Percentiles rank a stretch among this genome's conserved stretches.
These are phyloP conservation scores for Heterochromis multidens DNA, from an alignment of 2,113 vertebrate genomes.

Conservation along the genomic window DNA sequence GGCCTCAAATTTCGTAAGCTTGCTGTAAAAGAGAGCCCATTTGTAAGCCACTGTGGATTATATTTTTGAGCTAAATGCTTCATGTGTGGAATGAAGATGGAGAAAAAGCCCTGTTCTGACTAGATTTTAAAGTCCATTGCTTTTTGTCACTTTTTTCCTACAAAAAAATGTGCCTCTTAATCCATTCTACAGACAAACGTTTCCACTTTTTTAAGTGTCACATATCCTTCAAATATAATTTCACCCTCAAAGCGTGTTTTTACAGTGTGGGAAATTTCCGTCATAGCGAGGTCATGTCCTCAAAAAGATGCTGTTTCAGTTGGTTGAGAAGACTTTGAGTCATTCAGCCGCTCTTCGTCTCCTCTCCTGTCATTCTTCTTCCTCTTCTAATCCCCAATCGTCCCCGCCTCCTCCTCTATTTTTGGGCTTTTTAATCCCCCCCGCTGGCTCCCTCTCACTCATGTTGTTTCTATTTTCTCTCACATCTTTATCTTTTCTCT, in stretches of 20 bases:
- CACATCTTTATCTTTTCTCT: neutral
- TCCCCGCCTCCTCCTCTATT: conserved; percentile 11
- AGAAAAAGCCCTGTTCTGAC: conserved; percentile 11
- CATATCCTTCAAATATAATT: neutral
- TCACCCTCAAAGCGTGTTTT: neutral
- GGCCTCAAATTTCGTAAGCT: neutral
- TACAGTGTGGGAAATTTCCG: neutral
- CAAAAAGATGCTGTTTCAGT: neutral
- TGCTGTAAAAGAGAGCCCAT: neutral
- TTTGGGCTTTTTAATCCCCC: neutral
- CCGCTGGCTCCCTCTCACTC: neutral
- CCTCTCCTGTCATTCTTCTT: neutral
- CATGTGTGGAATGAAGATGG: neutral
- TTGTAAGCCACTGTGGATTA: conserved; percentile 5
- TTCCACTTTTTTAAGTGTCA: neutral
- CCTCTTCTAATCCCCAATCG: conserved; percentile 5
- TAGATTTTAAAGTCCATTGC: neutral
- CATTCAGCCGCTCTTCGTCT: neutral
- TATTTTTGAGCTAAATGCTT: neutral
- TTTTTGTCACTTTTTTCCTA: neutral
- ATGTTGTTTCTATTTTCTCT: neutral
- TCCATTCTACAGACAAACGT: neutral
- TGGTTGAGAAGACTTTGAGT: neutral
- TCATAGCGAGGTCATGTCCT: neutral
- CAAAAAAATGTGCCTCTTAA: neutral